Base-by-base conservation (phyloP, 2,113 vertebrate genomes). In the Strix uralensis region DNA sequence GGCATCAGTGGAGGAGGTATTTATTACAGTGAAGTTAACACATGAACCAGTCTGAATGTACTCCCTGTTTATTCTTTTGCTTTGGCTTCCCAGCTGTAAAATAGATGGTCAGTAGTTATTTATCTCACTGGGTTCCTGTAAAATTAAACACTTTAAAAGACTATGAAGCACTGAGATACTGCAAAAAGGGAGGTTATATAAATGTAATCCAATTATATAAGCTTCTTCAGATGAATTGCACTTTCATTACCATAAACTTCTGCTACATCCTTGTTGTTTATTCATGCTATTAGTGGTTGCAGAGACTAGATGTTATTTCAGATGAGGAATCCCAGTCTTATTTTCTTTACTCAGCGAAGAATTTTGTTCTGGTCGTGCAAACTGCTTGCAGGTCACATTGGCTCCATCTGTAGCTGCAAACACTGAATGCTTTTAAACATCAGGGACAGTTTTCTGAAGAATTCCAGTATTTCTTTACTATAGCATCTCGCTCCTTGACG, bases 181-280 rank as follows among this genome's bases (percentile, higher is more conserved):
- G 40, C 46, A 42, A 71, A 54, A 86, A 81, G 23, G 9, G 40
- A 83, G n/a, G 9, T 93, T 94, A 86, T 66, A 70, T 90, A 96
- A 88, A 54, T 44, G n/a, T 66, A 87, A 79, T 89, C 51, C 69
- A 59, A 71, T 96, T 90, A 83, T 38, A 51, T 94, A 90, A 83
- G 22, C 15, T 73, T 88, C 79, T 86, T 93, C 55, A 74, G 42
- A 88, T 92, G 49, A 92, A 80, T 83, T 81, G 54, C 47, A 34
- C 25, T 95, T 95, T 77, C 78, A 75, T 94, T 82, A 77, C 36
- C 18, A 15, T n/a, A 81, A 72, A n/a, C 26, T 75, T 72, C 62
- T 93, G 34, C 63, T 90, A 47, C 0, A 0, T 91, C 61, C 42
- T 86, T 78, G 30, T 81, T 93, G 44, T 93, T 95, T 90, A 70